Conservation (phyloP, 1,140 invertebrate genomes). For the Psilanteris sp. region DNA sequence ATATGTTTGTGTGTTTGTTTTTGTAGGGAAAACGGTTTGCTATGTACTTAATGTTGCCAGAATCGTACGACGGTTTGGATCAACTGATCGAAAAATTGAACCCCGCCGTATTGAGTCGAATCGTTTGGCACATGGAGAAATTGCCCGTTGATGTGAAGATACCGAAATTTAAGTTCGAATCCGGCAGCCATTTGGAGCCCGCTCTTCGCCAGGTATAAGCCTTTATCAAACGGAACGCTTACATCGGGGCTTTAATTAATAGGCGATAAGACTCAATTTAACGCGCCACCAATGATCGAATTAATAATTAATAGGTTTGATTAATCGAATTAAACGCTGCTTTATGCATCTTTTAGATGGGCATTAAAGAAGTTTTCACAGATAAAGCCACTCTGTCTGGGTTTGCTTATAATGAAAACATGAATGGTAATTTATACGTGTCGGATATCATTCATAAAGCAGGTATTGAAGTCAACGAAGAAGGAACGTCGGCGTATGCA, state of each 20-base stretch:
- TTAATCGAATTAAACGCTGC: slow-evolving; percentile 4
- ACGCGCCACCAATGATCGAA: not conserved
- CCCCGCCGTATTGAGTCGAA: slow-evolving; percentile 79
- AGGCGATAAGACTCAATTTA: slow-evolving; percentile 26
- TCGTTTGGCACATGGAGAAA: slow-evolving; percentile 82
- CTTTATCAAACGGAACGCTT: slow-evolving; percentile 7
- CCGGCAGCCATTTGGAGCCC: slow-evolving; percentile 82
- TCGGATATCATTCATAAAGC: slow-evolving; percentile 89
- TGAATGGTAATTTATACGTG: slow-evolving; percentile 81
- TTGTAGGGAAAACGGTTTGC: slow-evolving; percentile 84
- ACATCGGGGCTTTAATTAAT: slow-evolving; percentile 14
- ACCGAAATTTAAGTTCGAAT: slow-evolving; percentile 89
- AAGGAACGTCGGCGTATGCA: slow-evolving; percentile 88
- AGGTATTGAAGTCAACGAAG: slow-evolving; percentile 91
- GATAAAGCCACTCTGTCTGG: slow-evolving; percentile 84
- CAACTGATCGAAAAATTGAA: slow-evolving; percentile 82
- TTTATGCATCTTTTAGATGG: slow-evolving; percentile 79
- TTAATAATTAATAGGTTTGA: slow-evolving; percentile 1
- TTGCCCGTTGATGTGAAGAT: slow-evolving; percentile 83
- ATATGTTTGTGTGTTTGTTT: too few relatives aligned
- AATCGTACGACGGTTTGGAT: slow-evolving; percentile 82
- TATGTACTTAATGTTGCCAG: slow-evolving; percentile 87
- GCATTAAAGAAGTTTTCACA: slow-evolving; percentile 86
- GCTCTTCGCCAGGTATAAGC: slow-evolving; percentile 83
- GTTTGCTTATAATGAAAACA: slow-evolving; percentile 81